Base-by-base conservation (phyloP, 1,140 invertebrate species). In the Anoplophora glabripennis region DNA sequence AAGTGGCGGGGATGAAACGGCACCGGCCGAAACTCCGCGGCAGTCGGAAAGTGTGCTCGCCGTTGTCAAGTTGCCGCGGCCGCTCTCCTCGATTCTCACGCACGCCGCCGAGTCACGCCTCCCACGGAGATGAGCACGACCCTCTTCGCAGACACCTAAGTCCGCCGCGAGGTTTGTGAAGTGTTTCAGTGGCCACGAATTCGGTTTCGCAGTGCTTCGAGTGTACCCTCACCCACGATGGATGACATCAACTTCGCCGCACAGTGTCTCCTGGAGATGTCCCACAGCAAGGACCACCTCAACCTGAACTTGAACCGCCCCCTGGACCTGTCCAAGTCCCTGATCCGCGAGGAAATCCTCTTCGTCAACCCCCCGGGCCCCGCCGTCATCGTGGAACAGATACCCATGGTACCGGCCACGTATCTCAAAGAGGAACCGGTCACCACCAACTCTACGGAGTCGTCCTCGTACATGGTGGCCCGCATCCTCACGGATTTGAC, bases 211-310 rank as follows among this genome's bases (percentile, higher is more conserved):
- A 10, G 9, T 46, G 8, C 44, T 53, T 53, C 18, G 14, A n/a
- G 36, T 15, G 12, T 34, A n/a, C 4, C 11, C n/a, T n/a, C 5
- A 5, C 36, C 7, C 45, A 49, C 41, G 21, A 75, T 75, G 73
- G 73, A 75, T 62, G 82, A 83, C 44, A 78, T 81, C 47, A 83
- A 80, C 59, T 77, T 83, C 60, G 83, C 82, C 5, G 83, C 83
- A 28, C 82, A 84, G 62, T 83, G 83, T 71, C 70, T 85, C 48
- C 72, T 85, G 53, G 80, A 81, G 37, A 83, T 85, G 80, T 84
- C 82, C 12, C 71, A 73, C 62, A 71, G 69, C 59, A 69, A 69
- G 49, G 65, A 71, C 60, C 71, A 70, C 46, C 66, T 70, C 15
- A 67, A n/a, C n/a, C n/a, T n/a, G n/a, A n/a, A n/a, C n/a, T n/a